Conservation (phyloP, 35 echinoderm and acorn worm species). For the Heliocidaris tuberculata region DNA sequence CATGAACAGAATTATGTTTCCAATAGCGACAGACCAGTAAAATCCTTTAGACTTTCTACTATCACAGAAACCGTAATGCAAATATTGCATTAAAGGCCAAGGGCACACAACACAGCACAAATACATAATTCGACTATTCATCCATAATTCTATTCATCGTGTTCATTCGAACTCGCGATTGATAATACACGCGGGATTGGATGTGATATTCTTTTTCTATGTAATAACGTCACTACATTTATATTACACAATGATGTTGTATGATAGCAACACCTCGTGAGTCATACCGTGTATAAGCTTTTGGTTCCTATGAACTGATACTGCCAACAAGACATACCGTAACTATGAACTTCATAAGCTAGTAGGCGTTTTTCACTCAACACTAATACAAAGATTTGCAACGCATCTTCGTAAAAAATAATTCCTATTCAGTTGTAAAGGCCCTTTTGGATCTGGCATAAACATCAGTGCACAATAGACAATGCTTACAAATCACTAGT, state of each 20-base stretch:
- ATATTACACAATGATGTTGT: too few species aligned
- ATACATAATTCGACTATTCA: not conserved
- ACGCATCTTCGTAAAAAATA: too few species aligned
- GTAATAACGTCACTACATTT: too few species aligned
- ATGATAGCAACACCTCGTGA: too few species aligned
- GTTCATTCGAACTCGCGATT: not conserved
- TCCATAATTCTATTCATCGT: not conserved
- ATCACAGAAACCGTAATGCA: not conserved
- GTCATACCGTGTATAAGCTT: too few species aligned
- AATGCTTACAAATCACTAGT: not conserved
- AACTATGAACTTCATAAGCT: too few species aligned
- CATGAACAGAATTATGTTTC: not conserved
- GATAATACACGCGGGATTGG: not conserved
- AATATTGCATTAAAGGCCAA: conserved; percentile 12
- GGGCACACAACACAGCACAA: not conserved
- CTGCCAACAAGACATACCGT: too few species aligned
- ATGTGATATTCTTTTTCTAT: too few species aligned
- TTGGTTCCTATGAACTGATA: too few species aligned
- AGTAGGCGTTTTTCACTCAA: too few species aligned
- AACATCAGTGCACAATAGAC: not conserved
- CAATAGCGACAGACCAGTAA: not conserved
- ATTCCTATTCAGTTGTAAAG: not conserved
- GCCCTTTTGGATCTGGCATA: not conserved
- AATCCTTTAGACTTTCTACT: not conserved
- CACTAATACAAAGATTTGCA: too few species aligned